Evolutionary conservation across 2,888 invertebrate genomes (phyloP), one percentile per base, ranked within the genome.

Genomic region (Nipponacmea schrenckii): DNA sequence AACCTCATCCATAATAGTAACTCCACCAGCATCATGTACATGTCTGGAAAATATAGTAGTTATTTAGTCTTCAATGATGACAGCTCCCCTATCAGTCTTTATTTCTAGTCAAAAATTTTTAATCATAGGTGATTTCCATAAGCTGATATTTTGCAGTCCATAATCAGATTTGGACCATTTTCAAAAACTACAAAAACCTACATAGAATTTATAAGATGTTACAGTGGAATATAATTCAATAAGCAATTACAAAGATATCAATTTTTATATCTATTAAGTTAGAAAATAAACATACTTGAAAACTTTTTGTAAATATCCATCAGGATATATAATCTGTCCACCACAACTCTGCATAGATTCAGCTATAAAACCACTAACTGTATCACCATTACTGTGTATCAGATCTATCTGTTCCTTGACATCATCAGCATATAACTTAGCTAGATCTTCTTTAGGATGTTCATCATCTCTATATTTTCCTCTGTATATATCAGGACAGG

Each of bases 271-370:
- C 39, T 64, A 2, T 27, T 39, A 56, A 26, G n/a, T 39, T 10
- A 31, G 48, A 62, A 26, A 62, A 44, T 15, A 15, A 56, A 90
- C 91, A 91, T 89, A 94, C 93, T 93, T 92, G 89, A 94, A 97
- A 24, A 94, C 96, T 74, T 92, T 91, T 83, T 92, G 91, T 78
- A 98, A 92, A 88, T 98, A 99, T 77, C 94, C 95, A 39, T 92
- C 90, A 0, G 98, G 98, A 10, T 95, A 95, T 45, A 98, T 92
- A 68, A 99, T 94, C 90, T 99, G 99, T 0, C 99, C 99, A 3
- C 98, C 99, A 86, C 98, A 99, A 85, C 97, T 98, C 89, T 97
- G 94, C 80, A 98, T 91, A 81, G 97, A 97, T 89, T 99, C 99
- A 0, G 97, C 95, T 81, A 98, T 95, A 88, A 94, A 98, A 48